A percentile compares a stretch with the other conserved stretches of the same genome.
These are phyloP conservation scores for Habrosyne pyritoides DNA, from an alignment of 2,888 invertebrate genomes.

Conservation along the genomic window DNA sequence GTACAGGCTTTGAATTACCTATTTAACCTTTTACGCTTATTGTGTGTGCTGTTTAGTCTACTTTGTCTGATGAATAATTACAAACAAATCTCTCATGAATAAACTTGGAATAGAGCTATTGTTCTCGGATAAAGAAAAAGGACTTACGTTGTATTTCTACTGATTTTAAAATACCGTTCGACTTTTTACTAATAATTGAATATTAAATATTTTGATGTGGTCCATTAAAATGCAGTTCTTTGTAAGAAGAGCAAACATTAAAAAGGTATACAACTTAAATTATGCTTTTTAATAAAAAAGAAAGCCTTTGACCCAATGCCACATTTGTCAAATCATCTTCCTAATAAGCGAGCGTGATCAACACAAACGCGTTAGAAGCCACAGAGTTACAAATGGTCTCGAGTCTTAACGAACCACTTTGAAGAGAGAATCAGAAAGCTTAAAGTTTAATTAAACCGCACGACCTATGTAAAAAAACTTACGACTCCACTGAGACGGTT, in stretches of 20 bases:
- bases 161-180: background rate
- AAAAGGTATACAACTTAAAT: constrained; percentile 15
- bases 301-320: constrained; percentile 53
- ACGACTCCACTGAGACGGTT: background rate
- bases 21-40: background rate
- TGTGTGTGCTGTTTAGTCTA: background rate
- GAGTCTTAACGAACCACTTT: constrained; percentile 32
- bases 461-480: background rate
- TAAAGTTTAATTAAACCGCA: constrained; percentile 3
- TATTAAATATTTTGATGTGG: too few relatives aligned
- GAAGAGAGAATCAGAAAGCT: constrained; percentile 1
- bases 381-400: constrained; percentile 38
- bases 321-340: constrained; percentile 64
- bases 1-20: background rate
- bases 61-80: constrained; percentile 19
- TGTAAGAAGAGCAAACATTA: constrained; percentile 18
- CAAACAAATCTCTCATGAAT: background rate
- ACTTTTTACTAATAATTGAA: too few relatives aligned
- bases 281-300: constrained; percentile 34
- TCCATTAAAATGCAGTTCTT: constrained; percentile 6
- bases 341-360: constrained; percentile 58
- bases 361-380: constrained; percentile 31
- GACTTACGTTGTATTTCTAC: too few relatives aligned
- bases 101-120: too few relatives aligned
- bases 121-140: too few relatives aligned